Evolutionary conservation across 2,888 invertebrate genomes (phyloP).

Genomic region (Athalia rosae): DNA sequence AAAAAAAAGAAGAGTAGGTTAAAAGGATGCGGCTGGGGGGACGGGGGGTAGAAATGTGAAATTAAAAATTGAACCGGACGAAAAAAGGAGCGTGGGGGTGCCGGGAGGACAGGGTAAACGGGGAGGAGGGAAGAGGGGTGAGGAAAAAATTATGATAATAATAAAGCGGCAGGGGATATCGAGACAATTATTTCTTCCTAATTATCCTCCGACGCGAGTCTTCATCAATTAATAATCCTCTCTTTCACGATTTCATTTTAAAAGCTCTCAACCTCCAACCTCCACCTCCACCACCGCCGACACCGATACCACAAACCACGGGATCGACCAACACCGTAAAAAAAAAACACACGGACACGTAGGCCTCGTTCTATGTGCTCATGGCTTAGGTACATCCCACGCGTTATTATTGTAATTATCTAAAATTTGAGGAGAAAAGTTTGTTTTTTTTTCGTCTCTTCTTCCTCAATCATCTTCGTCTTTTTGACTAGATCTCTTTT

Average conservation of each 20-base stretch:
- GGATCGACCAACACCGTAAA: too few relatives aligned
- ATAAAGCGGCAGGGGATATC: constrained; percentile 1
- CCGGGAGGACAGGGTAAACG: not conserved
- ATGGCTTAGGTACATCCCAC: not conserved
- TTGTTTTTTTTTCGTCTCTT: not conserved
- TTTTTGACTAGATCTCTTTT: not conserved
- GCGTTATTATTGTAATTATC: not conserved
- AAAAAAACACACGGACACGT: too few relatives aligned
- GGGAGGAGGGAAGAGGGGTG: not conserved
- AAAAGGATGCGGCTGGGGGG: not conserved
- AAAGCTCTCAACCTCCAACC: constrained; percentile 12
- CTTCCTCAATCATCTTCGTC: not conserved
- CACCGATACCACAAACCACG: too few relatives aligned
- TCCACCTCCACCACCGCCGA: not conserved
- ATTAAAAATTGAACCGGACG: not conserved
- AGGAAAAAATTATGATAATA: not conserved
- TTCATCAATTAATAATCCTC: constrained; percentile 34
- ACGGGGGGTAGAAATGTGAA: not conserved
- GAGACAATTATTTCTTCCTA: constrained; percentile 31
- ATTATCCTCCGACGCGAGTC: constrained; percentile 20
- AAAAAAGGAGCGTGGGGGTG: not conserved
- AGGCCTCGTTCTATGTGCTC: too few relatives aligned
- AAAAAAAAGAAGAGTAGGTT: not conserved
- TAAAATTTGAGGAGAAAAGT: not conserved
- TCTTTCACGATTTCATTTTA: constrained; percentile 10